Conservation (phyloP, 2,113 vertebrate genomes). For the Pampusana beccarii region DNA sequence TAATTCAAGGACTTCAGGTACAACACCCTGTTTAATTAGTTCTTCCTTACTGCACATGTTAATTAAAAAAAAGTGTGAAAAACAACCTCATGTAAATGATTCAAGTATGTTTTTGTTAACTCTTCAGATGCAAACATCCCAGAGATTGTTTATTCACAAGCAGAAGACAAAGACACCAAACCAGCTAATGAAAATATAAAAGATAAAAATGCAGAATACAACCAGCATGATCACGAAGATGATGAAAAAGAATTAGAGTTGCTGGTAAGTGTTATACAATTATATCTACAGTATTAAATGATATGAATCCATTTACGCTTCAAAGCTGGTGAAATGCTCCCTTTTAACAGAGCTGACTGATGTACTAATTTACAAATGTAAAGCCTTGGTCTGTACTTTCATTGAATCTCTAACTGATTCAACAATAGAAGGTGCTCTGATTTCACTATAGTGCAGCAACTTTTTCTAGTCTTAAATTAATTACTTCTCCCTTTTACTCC, state of each 20-base stretch:
- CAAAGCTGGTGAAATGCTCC: conserved; percentile 64
- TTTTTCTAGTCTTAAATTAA: conserved; percentile 72
- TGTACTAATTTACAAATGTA: conserved; percentile 72
- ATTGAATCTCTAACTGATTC: conserved; percentile 58
- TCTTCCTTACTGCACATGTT: conserved; percentile 41
- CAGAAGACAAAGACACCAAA: conserved; percentile 64
- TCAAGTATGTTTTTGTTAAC: conserved; percentile 52
- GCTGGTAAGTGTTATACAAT: conserved; percentile 78
- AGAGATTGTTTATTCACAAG: conserved; percentile 73
- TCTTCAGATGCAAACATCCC: conserved; percentile 74
- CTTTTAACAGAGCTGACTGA: conserved; percentile 66
- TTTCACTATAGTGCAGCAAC: conserved; percentile 59
- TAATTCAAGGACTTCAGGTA: conserved; percentile 75
- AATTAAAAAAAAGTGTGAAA: conserved; percentile 24
- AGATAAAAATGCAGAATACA: conserved; percentile 58
- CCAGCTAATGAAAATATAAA: conserved; percentile 56
- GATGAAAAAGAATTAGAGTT: conserved; percentile 78
- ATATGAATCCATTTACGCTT: conserved; percentile 70
- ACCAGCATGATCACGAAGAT: conserved; percentile 60
- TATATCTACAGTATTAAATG: conserved; percentile 64
- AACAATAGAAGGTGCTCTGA: conserved; percentile 71
- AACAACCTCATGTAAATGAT: not conserved
- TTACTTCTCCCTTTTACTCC: conserved; percentile 59
- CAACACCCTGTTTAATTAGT: conserved; percentile 22
- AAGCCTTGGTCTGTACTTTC: conserved; percentile 51